These are phyloP conservation scores for Pogonocherus hispidulus DNA, from an alignment of 2,888 invertebrate species.

Conservation along the genomic window DNA sequence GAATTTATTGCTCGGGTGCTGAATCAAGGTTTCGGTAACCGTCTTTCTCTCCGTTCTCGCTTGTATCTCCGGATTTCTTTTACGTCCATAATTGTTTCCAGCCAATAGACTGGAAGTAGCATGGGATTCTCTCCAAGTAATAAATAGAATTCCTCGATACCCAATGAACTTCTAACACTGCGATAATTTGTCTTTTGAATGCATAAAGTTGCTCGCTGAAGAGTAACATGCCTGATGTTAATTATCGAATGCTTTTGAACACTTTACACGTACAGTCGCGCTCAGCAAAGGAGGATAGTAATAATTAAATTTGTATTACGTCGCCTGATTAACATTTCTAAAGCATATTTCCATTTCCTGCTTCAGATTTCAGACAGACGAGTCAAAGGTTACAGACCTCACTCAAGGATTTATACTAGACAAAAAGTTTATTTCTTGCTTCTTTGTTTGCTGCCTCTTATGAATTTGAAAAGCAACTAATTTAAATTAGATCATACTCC, in stretches of 20 bases:
- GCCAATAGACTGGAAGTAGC: slow-evolving; percentile 16
- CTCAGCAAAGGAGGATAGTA: not conserved
- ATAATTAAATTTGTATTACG: not conserved
- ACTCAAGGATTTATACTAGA: too few species aligned
- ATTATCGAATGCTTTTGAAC: not conserved
- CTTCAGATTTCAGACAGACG: not conserved
- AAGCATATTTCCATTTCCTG: not conserved
- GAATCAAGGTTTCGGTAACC: slow-evolving; percentile 52
- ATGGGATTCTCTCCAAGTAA: not conserved
- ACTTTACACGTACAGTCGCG: not conserved
- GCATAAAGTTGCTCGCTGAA: not conserved
- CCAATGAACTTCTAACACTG: not conserved
- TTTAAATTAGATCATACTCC: too few species aligned
- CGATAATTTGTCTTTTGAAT: not conserved
- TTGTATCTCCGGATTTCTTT: slow-evolving; percentile 21
- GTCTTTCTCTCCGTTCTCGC: slow-evolving; percentile 36
- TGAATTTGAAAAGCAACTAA: too few species aligned
- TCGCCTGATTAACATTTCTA: not conserved
- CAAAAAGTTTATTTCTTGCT: too few species aligned
- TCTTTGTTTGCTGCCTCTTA: too few species aligned
- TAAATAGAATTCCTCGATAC: not conserved
- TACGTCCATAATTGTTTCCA: slow-evolving; percentile 29
- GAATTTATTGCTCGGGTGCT: slow-evolving; percentile 54
- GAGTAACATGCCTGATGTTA: not conserved
- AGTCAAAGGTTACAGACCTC: not conserved